Conservation (phyloP, 2,888 invertebrate genomes). For the Pyrgus malvae region DNA sequence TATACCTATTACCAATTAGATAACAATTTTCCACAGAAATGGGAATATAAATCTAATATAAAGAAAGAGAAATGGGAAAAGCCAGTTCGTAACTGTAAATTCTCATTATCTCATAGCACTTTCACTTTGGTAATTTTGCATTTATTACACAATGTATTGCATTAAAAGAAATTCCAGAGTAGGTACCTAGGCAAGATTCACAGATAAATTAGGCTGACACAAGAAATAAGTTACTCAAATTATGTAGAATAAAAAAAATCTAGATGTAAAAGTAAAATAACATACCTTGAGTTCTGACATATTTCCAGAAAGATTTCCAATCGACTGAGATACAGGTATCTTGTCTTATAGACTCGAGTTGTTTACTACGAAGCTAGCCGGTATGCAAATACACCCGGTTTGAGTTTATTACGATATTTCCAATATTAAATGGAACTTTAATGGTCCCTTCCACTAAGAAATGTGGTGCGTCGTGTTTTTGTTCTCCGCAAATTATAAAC, state of each 20-base stretch:
- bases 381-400: constrained; percentile 68
- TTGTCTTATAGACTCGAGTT: constrained; percentile 26
- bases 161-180: too few relatives aligned
- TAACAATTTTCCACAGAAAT: too few relatives aligned
- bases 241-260: neutral
- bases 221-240: neutral
- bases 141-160: too few relatives aligned
- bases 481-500: neutral
- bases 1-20: too few relatives aligned
- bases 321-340: constrained; percentile 16
- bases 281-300: constrained; percentile 63
- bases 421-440: neutral
- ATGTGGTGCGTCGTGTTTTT: neutral
- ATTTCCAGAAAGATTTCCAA: constrained; percentile 24
- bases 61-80: too few relatives aligned
- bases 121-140: too few relatives aligned
- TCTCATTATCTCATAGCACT: too few relatives aligned
- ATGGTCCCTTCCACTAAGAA: neutral
- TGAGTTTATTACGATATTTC: constrained; percentile 39
- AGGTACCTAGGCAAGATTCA: too few relatives aligned
- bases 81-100: too few relatives aligned
- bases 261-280: too few relatives aligned
- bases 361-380: constrained; percentile 38
- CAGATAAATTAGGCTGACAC: too few relatives aligned
- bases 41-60: too few relatives aligned